These are phyloP conservation scores for Poicephalus gulielmi DNA, from an alignment of 2,113 vertebrate species.

Conservation along the genomic window DNA sequence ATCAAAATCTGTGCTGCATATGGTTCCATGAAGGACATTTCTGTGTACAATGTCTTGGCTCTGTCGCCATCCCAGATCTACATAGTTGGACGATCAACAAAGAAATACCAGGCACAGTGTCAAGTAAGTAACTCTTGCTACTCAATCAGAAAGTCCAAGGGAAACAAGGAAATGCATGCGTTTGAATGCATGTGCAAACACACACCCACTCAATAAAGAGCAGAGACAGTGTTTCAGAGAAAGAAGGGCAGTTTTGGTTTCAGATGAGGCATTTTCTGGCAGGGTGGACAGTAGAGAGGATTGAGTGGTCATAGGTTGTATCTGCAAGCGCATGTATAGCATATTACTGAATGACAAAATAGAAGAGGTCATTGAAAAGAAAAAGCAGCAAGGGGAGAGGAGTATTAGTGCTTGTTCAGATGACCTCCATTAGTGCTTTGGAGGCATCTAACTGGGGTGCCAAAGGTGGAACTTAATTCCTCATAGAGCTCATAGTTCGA, in stretches of 20 bases:
- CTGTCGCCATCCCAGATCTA: conserved; percentile 92
- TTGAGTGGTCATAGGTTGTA: neutral
- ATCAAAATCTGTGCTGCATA: conserved; percentile 97
- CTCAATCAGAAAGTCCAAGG: neutral
- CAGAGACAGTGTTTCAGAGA: neutral
- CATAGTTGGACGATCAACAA: conserved; percentile 94
- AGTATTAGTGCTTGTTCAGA: neutral
- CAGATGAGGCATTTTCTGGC: neutral
- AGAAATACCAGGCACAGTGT: conserved; percentile 97
- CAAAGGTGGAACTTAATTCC: neutral
- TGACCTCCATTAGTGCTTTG: neutral
- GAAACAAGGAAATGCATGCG: neutral
- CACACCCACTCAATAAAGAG: neutral
- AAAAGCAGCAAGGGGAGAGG: neutral
- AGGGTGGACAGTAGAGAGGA: neutral
- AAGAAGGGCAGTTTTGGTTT: neutral
- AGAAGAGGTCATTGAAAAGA: neutral
- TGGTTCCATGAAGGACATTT: conserved; percentile 97
- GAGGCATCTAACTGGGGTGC: neutral
- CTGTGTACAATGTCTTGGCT: conserved; percentile 94
- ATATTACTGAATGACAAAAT: neutral
- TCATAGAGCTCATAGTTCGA: neutral
- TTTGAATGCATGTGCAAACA: neutral
- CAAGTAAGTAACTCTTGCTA: conserved; percentile 79
- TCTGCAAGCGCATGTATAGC: neutral